Percentiles rank a stretch among this genome's conserved stretches.
Conservation (phyloP, 92 coral and sea anemone species). For the Epizoanthus ramosus region DNA sequence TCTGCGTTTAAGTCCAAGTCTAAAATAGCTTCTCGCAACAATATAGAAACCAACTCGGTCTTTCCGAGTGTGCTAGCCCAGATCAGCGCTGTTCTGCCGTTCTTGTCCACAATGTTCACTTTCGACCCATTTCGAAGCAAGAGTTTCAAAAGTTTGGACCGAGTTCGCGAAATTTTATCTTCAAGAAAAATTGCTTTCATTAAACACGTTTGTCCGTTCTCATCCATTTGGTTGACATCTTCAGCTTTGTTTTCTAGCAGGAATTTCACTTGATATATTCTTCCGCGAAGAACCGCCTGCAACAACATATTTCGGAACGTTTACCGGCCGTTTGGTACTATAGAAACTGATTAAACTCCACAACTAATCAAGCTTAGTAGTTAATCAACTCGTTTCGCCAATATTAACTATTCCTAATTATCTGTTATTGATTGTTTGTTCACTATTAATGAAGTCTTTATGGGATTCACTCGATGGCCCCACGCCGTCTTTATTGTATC, state of each 20-base stretch:
- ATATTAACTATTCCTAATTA: not conserved
- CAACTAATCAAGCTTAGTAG: not conserved
- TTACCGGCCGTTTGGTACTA: not conserved
- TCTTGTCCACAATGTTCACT: slow-evolving; percentile 77
- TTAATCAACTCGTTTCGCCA: not conserved
- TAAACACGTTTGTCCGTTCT: slow-evolving; percentile 83
- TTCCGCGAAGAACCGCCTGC: slow-evolving; percentile 82
- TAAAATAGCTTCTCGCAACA: slow-evolving; percentile 68
- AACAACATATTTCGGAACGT: slow-evolving; percentile 58
- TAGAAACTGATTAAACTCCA: not conserved
- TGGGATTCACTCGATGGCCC: not conserved
- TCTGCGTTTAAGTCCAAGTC: slow-evolving; percentile 84
- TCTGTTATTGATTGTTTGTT: slow-evolving; percentile 3
- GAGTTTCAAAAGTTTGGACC: slow-evolving; percentile 78
- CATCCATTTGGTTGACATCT: slow-evolving; percentile 85
- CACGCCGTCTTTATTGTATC: slow-evolving; percentile 12
- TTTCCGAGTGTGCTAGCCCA: slow-evolving; percentile 81
- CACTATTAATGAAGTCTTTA: not conserved
- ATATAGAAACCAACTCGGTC: slow-evolving; percentile 65
- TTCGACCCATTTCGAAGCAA: slow-evolving; percentile 79
- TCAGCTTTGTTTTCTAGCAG: slow-evolving; percentile 78
- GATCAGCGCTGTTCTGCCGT: slow-evolving; percentile 80
- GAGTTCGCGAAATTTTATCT: slow-evolving; percentile 82
- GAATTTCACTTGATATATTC: slow-evolving; percentile 89
- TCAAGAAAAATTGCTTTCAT: slow-evolving; percentile 88